These are phyloP conservation scores for Dendroctonus valens DNA, from an alignment of 1,140 invertebrate species.

Conservation along the genomic window DNA sequence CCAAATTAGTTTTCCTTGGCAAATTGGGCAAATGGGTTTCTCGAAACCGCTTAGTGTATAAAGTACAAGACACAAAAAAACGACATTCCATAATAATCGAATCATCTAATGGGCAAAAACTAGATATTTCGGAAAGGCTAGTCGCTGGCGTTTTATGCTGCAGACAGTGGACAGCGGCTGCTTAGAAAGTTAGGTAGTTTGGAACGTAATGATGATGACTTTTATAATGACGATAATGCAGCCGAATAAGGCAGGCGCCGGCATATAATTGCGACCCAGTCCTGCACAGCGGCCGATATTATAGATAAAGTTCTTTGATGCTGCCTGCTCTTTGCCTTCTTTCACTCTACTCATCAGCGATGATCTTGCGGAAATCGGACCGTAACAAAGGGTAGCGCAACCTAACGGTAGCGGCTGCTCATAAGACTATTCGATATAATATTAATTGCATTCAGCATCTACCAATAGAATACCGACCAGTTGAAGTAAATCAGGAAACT, in stretches of 20 bases:
- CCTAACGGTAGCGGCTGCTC: constrained; percentile 20
- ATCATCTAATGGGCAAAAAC: too few species aligned
- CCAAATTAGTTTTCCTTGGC: too few species aligned
- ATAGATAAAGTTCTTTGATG: constrained; percentile 31
- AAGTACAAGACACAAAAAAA: too few species aligned
- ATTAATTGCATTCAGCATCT: too few species aligned
- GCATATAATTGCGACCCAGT: constrained; percentile 29
- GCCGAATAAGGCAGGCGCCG: constrained; percentile 40
- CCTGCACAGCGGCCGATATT: constrained; percentile 26
- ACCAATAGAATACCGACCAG: too few species aligned
- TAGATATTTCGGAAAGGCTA: too few species aligned
- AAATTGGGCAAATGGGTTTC: too few species aligned
- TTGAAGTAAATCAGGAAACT: too few species aligned
- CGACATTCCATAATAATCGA: too few species aligned
- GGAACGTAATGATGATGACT: constrained; percentile 43
- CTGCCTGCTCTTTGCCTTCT: constrained; percentile 26
- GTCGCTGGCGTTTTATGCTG: too few species aligned
- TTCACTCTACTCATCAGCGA: constrained; percentile 22
- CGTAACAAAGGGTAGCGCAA: not conserved
- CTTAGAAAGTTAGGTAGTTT: constrained; percentile 32
- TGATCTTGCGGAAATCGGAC: constrained; percentile 23
- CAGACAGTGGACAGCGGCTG: constrained; percentile 17
- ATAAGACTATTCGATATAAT: too few species aligned
- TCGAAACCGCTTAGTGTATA: too few species aligned
- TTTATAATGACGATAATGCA: constrained; percentile 43